A percentile compares a stretch with the other conserved stretches of the same genome.
phyloP scores from a whole-genome alignment of 2,113 vertebrate genomes.

The Phalacrocorax carbo region DNA sequence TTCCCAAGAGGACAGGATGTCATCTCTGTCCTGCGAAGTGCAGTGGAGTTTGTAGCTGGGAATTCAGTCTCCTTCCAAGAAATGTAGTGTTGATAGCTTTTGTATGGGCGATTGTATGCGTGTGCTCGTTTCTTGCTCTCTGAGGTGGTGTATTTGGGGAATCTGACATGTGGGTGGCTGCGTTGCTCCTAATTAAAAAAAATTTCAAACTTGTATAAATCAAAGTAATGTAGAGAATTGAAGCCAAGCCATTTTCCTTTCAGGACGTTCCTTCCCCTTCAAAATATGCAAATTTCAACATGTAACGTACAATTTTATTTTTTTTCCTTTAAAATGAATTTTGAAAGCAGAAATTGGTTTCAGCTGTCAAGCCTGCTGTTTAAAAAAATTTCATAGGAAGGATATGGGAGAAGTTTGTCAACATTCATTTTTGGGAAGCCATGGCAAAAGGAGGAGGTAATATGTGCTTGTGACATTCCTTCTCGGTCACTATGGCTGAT shows the following conservation, averaged over 20 bases:
- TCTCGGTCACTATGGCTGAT: background rate
- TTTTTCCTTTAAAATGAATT: background rate
- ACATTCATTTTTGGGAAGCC: background rate
- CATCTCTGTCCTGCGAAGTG: background rate
- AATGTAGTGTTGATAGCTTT: rapidly evolving
- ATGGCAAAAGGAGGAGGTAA: background rate
- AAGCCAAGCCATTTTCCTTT: background rate
- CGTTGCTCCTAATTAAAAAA: background rate
- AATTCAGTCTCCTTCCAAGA: background rate
- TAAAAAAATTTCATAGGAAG: background rate
- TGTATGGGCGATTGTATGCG: too few relatives aligned
- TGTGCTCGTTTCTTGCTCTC: too few relatives aligned
- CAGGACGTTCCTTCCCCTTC: background rate
- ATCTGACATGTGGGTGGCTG: background rate
- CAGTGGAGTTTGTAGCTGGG: background rate
- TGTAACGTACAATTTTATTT: background rate
- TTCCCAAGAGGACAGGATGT: background rate
- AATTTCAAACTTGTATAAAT: too few relatives aligned
- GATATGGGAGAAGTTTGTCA: background rate
- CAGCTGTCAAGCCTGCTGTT: background rate
- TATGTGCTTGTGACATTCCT: background rate
- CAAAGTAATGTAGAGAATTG: background rate
- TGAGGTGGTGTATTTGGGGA: background rate
- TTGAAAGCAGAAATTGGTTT: background rate
- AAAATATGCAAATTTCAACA: background rate